Base-by-base conservation (phyloP, 2,113 vertebrate species). In the Tachycineta bicolor region DNA sequence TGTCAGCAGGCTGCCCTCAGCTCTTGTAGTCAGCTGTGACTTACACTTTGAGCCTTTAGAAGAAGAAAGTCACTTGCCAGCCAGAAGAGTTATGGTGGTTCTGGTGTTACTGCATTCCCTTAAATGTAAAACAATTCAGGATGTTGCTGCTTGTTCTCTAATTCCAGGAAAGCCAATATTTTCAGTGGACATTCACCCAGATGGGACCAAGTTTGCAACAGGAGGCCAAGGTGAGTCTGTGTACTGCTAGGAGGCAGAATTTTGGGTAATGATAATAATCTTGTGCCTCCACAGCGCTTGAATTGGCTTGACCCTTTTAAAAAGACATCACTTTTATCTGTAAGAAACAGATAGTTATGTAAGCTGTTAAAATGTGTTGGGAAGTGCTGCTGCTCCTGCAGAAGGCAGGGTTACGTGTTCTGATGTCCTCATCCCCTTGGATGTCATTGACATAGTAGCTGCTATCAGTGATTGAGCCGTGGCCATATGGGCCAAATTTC, bases 131-230 rank as follows among this genome's bases (percentile, higher is more conserved):
- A 33, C 53, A 85, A 88, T 21, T 90, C 92, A 94, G 2, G 68
- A 1, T 81, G 33, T 58, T 86, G 22, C 58, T 92, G 80, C 84
- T 87, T 90, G 65, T 96, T 93, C 82, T 74, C 49, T 89, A 6
- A 81, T 97, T 96, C 50, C 95, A 99, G 99, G 99, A 96, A 99
- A 99, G 98, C 99, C 99, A 28, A 99, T 99, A 97, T 99, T 99
- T 98, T 99, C 99, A 41, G 99, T 99, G 86, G 99, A 99, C 95
- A 99, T 99, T 97, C 99, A 99, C 92, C 99, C 99, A 28, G 99
- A 99, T 97, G 99, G 99, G 97, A 99, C 99, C 70, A 99, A 99
- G 96, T 99, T 99, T 98, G 99, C 99, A 90, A 99, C 99, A 52
- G 99, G 99, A 93, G 99, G 99, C 47, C 99, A 99, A 99, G 99